Percentiles rank a stretch among this genome's conserved stretches.
phyloP scores from a whole-genome alignment of 2,797 vertebrate species.

The Arctocebus calabarensis region DNA sequence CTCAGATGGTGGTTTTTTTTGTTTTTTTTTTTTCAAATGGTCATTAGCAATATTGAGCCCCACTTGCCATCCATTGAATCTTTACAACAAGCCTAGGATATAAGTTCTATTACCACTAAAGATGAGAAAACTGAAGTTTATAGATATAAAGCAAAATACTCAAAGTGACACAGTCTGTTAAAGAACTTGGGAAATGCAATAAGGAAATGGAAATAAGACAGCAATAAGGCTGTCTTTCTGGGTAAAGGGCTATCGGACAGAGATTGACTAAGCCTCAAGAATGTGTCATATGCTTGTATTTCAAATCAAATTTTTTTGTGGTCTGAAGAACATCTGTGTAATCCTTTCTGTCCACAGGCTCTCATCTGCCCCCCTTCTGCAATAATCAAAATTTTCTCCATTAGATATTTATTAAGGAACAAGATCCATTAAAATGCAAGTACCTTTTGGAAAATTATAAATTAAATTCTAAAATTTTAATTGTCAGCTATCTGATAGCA shows the following conservation, averaged over 20 bases:
- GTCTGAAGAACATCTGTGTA: neutral
- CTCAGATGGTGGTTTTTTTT: neutral
- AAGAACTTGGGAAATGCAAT: neutral
- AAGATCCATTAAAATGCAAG: neutral
- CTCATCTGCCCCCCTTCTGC: neutral
- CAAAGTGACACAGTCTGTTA: neutral
- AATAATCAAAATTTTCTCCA: neutral
- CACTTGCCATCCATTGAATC: neutral
- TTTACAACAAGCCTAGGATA: neutral
- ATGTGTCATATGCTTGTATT: fast-evolving
- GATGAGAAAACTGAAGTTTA: neutral
- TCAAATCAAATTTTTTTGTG: neutral
- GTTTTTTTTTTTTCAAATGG: neutral
- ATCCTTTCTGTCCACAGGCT: neutral
- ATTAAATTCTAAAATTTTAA: neutral
- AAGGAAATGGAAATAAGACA: too few species aligned
- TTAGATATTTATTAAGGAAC: neutral
- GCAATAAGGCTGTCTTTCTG: neutral
- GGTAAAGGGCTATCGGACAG: neutral
- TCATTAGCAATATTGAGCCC: neutral
- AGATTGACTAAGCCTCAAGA: neutral
- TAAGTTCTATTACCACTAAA: neutral
- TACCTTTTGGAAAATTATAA: conserved; percentile 32
- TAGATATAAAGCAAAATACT: neutral
- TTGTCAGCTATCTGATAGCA: neutral